Evolutionary conservation across 2,113 vertebrate genomes (phyloP).

Genomic region (Mesembrinibis cayennensis): DNA sequence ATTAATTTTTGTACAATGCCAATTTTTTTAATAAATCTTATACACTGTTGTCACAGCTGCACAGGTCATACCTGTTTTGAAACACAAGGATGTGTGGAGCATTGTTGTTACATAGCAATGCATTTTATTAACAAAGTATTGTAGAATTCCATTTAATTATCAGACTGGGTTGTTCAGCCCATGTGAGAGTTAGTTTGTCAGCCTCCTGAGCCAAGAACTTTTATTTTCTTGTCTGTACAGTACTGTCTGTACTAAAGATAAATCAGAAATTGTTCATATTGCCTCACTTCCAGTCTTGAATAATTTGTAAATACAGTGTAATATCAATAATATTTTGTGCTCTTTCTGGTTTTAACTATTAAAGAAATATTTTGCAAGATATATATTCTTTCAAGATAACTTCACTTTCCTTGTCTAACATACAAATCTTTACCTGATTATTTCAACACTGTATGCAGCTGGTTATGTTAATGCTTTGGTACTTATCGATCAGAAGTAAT

Average conservation of each 20-base stretch:
- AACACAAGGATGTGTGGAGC: background rate
- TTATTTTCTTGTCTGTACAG: background rate
- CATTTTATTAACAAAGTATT: background rate
- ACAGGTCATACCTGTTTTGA: background rate
- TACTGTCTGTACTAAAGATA: background rate
- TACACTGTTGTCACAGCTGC: background rate
- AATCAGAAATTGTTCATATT: background rate
- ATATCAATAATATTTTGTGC: background rate
- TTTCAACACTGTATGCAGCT: background rate
- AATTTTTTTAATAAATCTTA: background rate
- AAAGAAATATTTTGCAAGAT: background rate
- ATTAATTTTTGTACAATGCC: background rate
- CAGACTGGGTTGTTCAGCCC: background rate
- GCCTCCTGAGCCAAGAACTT: background rate
- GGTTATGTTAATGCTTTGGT: background rate
- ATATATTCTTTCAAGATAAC: background rate
- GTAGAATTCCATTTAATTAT: background rate
- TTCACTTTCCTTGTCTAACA: background rate
- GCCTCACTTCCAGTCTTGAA: background rate
- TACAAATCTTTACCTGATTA: background rate
- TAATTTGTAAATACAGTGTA: background rate
- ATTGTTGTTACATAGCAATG: background rate
- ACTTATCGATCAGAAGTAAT: background rate
- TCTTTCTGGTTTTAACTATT: background rate
- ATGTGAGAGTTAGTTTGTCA: background rate